phyloP scores from a whole-genome alignment of 2,113 vertebrate genomes.

The Myrmecophaga tridactyla region DNA sequence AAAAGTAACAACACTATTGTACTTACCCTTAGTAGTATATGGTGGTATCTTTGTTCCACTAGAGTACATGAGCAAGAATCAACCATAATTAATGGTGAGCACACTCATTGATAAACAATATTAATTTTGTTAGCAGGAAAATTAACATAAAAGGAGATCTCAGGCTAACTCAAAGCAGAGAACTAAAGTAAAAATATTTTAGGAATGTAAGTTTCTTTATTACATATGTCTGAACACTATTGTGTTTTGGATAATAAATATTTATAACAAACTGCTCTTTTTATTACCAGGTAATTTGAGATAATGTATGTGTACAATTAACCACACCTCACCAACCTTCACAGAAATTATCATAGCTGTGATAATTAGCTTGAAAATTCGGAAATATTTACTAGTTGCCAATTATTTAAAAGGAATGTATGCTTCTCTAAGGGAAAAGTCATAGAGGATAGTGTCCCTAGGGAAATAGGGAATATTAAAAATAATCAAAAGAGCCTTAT shows the following conservation, averaged over 20 bases:
- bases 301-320: background rate
- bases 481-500: background rate
- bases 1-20: background rate
- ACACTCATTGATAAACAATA: background rate
- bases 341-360: background rate
- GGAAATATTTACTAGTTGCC: background rate
- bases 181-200: background rate
- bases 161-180: background rate
- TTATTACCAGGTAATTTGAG: background rate
- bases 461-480: background rate
- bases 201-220: background rate
- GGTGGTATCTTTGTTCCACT: background rate
- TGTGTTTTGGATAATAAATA: background rate
- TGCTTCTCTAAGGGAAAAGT: background rate
- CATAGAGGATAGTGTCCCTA: background rate
- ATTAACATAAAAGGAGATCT: background rate
- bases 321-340: background rate
- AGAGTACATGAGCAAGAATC: background rate
- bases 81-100: background rate
- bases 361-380: background rate
- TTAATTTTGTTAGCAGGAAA: background rate
- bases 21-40: conserved; percentile 5
- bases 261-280: background rate
- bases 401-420: background rate
- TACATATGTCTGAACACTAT: background rate